Conservation (phyloP, 1,140 invertebrate species). For the Drosophila ficusphila region DNA sequence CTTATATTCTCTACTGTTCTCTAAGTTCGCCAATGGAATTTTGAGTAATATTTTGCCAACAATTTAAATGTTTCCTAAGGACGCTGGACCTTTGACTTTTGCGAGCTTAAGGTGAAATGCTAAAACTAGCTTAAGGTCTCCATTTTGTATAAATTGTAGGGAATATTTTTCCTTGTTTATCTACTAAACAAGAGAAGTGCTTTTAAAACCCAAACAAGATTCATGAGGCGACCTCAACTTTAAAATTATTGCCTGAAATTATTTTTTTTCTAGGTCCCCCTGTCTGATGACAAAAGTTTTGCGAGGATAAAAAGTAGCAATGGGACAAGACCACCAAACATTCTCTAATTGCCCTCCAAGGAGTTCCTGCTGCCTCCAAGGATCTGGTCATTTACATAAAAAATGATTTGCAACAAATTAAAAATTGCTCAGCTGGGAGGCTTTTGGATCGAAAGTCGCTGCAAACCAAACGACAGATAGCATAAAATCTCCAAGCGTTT, state of each 20-base stretch:
- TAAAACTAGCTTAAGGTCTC: background rate
- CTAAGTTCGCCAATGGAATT: slow-evolving; percentile 40
- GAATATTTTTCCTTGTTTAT: slow-evolving; percentile 11
- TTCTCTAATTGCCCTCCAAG: slow-evolving; percentile 66
- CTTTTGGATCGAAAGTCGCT: slow-evolving; percentile 40
- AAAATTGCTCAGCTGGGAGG: slow-evolving; percentile 46
- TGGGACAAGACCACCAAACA: slow-evolving; percentile 32
- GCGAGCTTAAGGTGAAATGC: slow-evolving; percentile 2
- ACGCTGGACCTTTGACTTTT: slow-evolving; percentile 26
- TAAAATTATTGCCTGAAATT: slow-evolving; percentile 63
- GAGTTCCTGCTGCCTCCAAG: slow-evolving; percentile 35
- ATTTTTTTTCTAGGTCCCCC: slow-evolving; percentile 39
- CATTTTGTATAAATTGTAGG: background rate
- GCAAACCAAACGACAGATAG: slow-evolving; percentile 28
- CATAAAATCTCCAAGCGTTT: slow-evolving; percentile 61
- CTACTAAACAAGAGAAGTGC: slow-evolving; percentile 19
- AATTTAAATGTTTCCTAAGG: slow-evolving; percentile 40
- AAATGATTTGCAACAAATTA: slow-evolving; percentile 67
- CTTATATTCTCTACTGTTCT: slow-evolving; percentile 27
- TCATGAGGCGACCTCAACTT: slow-evolving; percentile 44
- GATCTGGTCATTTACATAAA: slow-evolving; percentile 40
- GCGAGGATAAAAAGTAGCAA: background rate
- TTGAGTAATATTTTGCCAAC: slow-evolving; percentile 42
- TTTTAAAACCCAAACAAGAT: slow-evolving; percentile 61
- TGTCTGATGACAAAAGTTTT: slow-evolving; percentile 29